Evolutionary conservation across 1,140 invertebrate species (phyloP).

Genomic region (Drosophila busckii): DNA sequence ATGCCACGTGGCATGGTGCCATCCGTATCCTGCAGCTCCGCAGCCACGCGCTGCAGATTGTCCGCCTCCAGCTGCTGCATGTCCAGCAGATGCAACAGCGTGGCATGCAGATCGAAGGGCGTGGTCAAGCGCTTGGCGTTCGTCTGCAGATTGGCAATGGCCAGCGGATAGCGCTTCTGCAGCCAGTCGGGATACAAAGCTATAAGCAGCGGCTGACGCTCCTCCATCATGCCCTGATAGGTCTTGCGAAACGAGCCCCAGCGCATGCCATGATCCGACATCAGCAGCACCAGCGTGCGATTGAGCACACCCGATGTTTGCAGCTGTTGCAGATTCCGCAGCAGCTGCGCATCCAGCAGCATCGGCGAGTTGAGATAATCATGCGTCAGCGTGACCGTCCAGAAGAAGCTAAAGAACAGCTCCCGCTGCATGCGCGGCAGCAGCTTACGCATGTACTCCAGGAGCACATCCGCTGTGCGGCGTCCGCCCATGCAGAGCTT

Average conservation of each 20-base stretch:
- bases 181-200: conserved; percentile 88
- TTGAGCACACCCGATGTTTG: conserved; percentile 82
- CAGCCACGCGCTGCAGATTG: conserved; percentile 43
- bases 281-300: conserved; percentile 86
- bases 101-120: conserved; percentile 90
- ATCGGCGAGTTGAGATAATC: conserved; percentile 86
- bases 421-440: conserved; percentile 30
- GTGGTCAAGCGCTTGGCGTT: conserved; percentile 89
- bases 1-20: conserved; percentile 81
- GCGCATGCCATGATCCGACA: conserved; percentile 95
- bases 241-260: conserved; percentile 87
- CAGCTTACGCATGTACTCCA: conserved; percentile 78
- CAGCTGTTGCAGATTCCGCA: conserved; percentile 79
- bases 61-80: conserved; percentile 66
- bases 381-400: conserved; percentile 87
- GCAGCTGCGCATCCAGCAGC: conserved; percentile 82
- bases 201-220: conserved; percentile 91
- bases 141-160: conserved; percentile 83
- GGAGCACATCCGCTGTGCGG: conserved; percentile 78
- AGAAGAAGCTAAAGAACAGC: conserved; percentile 86
- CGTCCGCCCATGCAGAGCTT: conserved; percentile 80
- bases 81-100: conserved; percentile 82
- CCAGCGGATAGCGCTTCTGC: conserved; percentile 82
- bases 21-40: conserved; percentile 46
- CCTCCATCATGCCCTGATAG: conserved; percentile 89